Percentiles rank a stretch among this genome's conserved stretches.
phyloP scores from a whole-genome alignment of 1,140 invertebrate genomes.

The Pseudomyrmex flavicornis region DNA sequence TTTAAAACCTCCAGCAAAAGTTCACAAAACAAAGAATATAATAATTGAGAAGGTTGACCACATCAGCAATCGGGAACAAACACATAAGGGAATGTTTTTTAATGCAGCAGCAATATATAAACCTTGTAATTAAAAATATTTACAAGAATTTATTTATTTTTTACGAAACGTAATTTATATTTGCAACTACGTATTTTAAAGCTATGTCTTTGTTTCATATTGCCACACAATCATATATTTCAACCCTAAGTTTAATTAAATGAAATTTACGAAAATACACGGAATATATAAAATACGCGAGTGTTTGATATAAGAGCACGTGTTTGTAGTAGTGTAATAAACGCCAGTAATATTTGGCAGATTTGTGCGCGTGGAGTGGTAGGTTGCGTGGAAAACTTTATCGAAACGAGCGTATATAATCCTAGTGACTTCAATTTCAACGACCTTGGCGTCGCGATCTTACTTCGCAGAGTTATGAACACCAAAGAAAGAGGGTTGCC shows the following conservation, averaged over 20 bases:
- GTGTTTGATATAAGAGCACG: neutral
- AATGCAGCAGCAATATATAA: neutral
- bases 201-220: neutral
- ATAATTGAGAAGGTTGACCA: too few relatives aligned
- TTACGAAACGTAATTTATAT: too few relatives aligned
- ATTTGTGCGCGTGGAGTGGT: neutral
- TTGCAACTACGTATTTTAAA: neutral
- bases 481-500: too few relatives aligned
- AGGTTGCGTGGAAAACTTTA: constrained; percentile 1
- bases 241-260: constrained; percentile 3
- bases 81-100: too few relatives aligned
- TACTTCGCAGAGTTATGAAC: constrained; percentile 16
- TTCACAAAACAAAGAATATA: too few relatives aligned
- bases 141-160: neutral
- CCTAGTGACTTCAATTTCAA: constrained; percentile 45
- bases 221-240: neutral
- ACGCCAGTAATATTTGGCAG: constrained; percentile 10
- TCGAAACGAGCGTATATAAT: constrained; percentile 25
- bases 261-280: constrained; percentile 1
- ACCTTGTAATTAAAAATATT: neutral
- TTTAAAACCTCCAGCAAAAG: too few relatives aligned
- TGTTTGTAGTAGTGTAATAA: constrained; percentile 9
- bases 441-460: constrained; percentile 33
- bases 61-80: too few relatives aligned
- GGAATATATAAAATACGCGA: neutral